Evolutionary conservation across 1,140 invertebrate species (phyloP), one percentile per base, ranked within the genome.

Genomic region (Drosophila grimshawi): DNA sequence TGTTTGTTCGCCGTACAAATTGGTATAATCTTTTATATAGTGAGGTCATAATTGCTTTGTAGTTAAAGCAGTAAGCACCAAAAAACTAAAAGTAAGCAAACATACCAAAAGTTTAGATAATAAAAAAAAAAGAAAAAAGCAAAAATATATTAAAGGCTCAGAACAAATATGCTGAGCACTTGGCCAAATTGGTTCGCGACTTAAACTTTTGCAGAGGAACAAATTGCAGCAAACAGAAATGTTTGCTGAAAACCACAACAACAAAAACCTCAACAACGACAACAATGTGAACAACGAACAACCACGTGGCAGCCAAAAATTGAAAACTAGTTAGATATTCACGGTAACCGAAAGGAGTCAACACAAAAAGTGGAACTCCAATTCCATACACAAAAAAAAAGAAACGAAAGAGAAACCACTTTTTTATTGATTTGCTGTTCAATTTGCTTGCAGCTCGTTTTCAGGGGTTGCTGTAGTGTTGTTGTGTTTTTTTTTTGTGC

Each of bases 341-440:
- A 45, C 60, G 71, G 65, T 63, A 72, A 43, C 37, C 41, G 30
- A 67, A 81, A 86, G 64, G 43, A 67, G 70, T 39, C 32, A 53
- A 57, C 57, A 41, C 51, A 43, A 61, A 64, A 75, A 69, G 71
- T 65, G 59, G 61, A 72, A 63, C 68, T 67, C 35, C 7, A 57
- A 62, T 64, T 60, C 27, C 56, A 35, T 37, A 66, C 46, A 61
- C 52, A 27, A 37, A 35, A 49, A 62, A 59, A 65, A 63, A 37
- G 52, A 3, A 48, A 37, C 11, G 43, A 49, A 62, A 63, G 27
- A 62, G 43, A 45, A 33, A 30, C 3, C 35, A 10, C 55, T 63
- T 72, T 49, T 68, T 71, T 79, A 90, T 89, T 89, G 86, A 90
- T 89, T 81, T 81, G 86, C 65, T 80, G 60, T 80, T 78, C 83